A percentile compares a stretch with the other conserved stretches of the same genome.
Conservation (phyloP, 1,140 invertebrate species). For the Caenorhabditis tropicalis region DNA sequence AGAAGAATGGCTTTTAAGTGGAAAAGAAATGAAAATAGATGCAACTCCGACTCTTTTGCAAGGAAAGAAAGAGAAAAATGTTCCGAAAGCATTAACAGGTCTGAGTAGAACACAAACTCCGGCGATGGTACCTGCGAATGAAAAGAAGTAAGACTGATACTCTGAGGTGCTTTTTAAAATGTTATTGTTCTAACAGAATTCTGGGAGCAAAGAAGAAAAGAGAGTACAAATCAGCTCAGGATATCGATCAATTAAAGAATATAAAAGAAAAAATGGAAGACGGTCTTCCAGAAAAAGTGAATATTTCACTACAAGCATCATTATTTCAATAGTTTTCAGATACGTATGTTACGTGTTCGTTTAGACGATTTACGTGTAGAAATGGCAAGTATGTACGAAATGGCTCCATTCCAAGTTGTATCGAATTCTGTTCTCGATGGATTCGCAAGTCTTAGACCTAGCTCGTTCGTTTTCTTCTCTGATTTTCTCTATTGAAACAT, state of each 20-base stretch:
- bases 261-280: neutral
- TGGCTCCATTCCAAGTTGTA: slow-evolving; percentile 36
- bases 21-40: slow-evolving; percentile 29
- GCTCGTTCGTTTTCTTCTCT: neutral
- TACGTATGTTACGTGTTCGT: neutral
- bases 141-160: neutral
- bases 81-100: neutral
- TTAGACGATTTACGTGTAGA: slow-evolving; percentile 5
- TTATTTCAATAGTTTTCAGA: too few species aligned
- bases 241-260: neutral
- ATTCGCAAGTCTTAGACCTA: neutral
- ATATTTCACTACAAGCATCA: too few species aligned
- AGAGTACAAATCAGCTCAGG: neutral
- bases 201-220: neutral
- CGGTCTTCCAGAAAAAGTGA: slow-evolving; percentile 11
- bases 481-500: neutral
- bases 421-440: slow-evolving; percentile 12
- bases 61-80: slow-evolving; percentile 6
- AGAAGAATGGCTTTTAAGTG: slow-evolving; percentile 2
- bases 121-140: neutral
- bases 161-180: neutral
- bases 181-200: neutral
- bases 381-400: slow-evolving; percentile 29
- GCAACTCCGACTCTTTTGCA: neutral
- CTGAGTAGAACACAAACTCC: neutral